phyloP scores from a whole-genome alignment of 2,113 vertebrate genomes.

The Ciconia maguari region DNA sequence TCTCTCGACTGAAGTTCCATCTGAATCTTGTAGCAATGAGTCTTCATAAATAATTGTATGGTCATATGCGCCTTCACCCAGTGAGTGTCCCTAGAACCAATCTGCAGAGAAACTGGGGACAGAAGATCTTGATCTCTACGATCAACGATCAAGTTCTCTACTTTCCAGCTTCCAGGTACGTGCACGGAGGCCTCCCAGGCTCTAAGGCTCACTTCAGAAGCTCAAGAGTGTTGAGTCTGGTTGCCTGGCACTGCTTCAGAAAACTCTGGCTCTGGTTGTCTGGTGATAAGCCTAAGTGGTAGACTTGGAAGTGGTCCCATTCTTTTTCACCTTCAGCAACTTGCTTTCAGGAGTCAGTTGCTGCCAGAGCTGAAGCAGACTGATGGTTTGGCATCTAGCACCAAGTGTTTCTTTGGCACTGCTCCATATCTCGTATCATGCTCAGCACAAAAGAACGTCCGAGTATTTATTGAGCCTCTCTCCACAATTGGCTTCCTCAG shows the following conservation, averaged over 20 bases:
- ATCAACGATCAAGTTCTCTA: background rate
- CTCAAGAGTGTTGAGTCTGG: background rate
- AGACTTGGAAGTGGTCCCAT: conserved; percentile 26
- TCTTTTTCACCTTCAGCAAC: conserved; percentile 30
- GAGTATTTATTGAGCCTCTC: background rate
- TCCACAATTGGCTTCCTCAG: background rate
- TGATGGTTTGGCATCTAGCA: conserved; percentile 12
- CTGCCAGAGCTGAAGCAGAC: conserved; percentile 32
- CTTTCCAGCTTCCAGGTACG: background rate
- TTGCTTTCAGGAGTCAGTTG: background rate
- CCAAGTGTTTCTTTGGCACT: conserved; percentile 23
- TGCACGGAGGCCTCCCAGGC: background rate
- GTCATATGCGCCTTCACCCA: background rate
- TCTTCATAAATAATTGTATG: background rate
- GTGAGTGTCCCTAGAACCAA: background rate
- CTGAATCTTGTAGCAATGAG: background rate
- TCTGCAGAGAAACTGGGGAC: background rate
- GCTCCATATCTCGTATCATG: background rate
- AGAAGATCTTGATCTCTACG: background rate
- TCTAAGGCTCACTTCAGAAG: background rate
- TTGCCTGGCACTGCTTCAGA: background rate
- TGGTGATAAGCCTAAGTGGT: conserved; percentile 35
- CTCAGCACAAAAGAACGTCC: conserved; percentile 10
- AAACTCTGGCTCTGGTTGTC: background rate
- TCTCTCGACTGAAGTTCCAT: background rate